Evolutionary conservation across 2,113 vertebrate genomes (phyloP), one percentile per base, ranked within the genome.

Genomic region (Haemorhous mexicanus): DNA sequence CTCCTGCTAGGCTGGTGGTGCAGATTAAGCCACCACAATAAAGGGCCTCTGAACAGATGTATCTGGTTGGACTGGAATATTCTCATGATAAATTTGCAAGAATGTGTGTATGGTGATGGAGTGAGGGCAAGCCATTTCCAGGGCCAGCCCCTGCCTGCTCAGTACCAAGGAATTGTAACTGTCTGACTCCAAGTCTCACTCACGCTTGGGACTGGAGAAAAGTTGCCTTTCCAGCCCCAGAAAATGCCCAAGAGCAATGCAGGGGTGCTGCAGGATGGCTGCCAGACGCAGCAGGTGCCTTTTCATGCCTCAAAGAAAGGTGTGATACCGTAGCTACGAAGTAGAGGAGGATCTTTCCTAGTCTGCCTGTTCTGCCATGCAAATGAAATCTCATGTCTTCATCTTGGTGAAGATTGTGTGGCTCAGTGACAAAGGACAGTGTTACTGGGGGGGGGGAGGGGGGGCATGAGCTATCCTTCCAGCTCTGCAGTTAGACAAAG

Each of bases 11-110:
- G 39, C 72, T 50, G 53, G 63, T 61, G 89, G 39, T 93, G 75
- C 56, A 94, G 88, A 82, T 88, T 86, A 70, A 88, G 21, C 37
- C 2, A 7, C 87, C 75, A 92, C 82, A 95, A 49, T 64, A 91
- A 96, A 94, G 80, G 56, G 14, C 53, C 6, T 67, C n/a, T 73
- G 22, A 86, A 59, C 22, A 73, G 9, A 64, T 90, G 18, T 14
- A 23, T 81, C 87, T 80, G 68, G 82, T 91, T 67, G 30, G 21
- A 58, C 85, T 61, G 68, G 91, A 92, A 94, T 91, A 94, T 78
- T 94, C 73, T 81, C 44, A 56, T 14, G 24, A 70, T 28, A 89
- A 33, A 92, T 94, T 93, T 90, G 73, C 79, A 96, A 91, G 43
- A 94, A 44, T 1, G 7, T 83, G 50, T 41, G 63, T 20, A 16